Evolutionary conservation across 2,888 invertebrate genomes (phyloP).

Genomic region (Ephialtes manifestator): DNA sequence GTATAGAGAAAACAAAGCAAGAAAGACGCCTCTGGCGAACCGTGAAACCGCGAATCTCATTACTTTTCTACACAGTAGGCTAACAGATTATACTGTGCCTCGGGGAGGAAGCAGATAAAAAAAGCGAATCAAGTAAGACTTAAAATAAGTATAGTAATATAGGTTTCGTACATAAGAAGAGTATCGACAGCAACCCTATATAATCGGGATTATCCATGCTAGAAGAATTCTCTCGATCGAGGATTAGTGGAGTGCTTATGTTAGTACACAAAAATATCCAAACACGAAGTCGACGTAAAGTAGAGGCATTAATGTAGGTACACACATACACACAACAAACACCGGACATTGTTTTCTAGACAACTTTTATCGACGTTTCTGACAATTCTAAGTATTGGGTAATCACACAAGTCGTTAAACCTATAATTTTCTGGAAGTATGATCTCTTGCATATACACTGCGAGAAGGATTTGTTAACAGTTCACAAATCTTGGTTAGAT

Average conservation of each 20-base stretch:
- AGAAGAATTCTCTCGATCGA: slow-evolving; percentile 26
- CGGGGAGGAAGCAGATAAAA: slow-evolving; percentile 70
- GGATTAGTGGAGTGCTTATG: background rate
- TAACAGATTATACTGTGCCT: background rate
- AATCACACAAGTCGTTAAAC: too few species aligned
- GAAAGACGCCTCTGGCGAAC: slow-evolving; percentile 68
- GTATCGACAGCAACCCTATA: slow-evolving; percentile 23
- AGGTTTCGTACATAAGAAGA: slow-evolving; percentile 8
- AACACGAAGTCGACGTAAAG: background rate
- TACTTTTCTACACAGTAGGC: slow-evolving; percentile 63
- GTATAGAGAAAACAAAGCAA: slow-evolving; percentile 52
- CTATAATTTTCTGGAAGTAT: too few species aligned
- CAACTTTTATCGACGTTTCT: too few species aligned
- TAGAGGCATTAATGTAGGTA: background rate
- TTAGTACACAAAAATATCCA: background rate
- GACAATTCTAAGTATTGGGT: too few species aligned
- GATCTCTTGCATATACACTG: too few species aligned
- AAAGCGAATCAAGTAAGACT: slow-evolving; percentile 59
- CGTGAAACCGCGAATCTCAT: slow-evolving; percentile 76
- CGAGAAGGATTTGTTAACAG: too few species aligned
- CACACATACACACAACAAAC: background rate
- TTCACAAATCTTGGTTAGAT: too few species aligned
- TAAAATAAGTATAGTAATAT: slow-evolving; percentile 33
- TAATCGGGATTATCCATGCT: slow-evolving; percentile 43
- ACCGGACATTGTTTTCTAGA: too few species aligned